phyloP scores from a whole-genome alignment of 64 coral and sea anemone genomes.

The Montipora sp. region DNA sequence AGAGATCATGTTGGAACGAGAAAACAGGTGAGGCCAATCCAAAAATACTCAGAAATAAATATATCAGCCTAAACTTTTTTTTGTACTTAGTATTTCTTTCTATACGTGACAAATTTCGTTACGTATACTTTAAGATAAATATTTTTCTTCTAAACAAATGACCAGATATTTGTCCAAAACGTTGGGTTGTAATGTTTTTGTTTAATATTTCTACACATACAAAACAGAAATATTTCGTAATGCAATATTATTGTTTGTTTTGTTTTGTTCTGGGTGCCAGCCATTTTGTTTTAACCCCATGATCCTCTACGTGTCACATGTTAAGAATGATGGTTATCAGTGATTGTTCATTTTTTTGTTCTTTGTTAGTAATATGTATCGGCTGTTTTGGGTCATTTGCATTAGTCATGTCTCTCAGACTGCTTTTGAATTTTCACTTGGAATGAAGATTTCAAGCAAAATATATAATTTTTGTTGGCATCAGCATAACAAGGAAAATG shows the following conservation, averaged over 20 bases:
- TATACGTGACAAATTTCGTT: not conserved
- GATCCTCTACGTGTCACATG: not conserved
- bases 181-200: not conserved
- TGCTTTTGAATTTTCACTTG: too few relatives aligned
- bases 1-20: constrained; percentile 85
- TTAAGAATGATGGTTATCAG: not conserved
- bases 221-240: not conserved
- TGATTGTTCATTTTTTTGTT: not conserved
- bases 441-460: too few relatives aligned
- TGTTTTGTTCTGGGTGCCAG: not conserved
- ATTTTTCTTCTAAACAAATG: not conserved
- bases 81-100: not conserved
- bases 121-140: not conserved
- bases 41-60: not conserved
- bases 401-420: too few relatives aligned
- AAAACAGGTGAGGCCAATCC: constrained; percentile 65
- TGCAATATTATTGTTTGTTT: not conserved
- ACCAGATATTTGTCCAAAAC: not conserved
- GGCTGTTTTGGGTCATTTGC: too few relatives aligned
- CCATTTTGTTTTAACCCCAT: constrained; percentile 47
- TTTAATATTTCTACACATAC: not conserved
- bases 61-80: too few relatives aligned
- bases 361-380: too few relatives aligned
- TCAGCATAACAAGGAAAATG: too few relatives aligned
- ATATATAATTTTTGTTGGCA: too few relatives aligned